phyloP scores from a whole-genome alignment of 1,140 invertebrate species.

The Brachionus koreanus region DNA sequence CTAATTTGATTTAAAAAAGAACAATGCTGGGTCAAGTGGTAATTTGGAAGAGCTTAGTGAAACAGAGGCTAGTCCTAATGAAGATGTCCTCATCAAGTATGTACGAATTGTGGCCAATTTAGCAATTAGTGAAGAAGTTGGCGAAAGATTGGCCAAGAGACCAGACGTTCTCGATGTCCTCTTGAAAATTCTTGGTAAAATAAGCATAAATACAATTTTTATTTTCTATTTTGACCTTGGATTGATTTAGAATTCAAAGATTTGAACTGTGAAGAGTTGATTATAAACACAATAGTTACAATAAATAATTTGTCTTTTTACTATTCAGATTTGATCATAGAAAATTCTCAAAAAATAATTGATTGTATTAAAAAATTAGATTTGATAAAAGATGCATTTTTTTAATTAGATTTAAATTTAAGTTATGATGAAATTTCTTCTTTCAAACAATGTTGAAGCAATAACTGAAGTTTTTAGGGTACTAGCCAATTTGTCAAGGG shows the following conservation, averaged over 20 bases:
- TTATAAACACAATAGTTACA: constrained; percentile 65
- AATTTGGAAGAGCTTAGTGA: neutral
- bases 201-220: constrained; percentile 50
- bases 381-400: neutral
- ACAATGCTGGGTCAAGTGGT: neutral
- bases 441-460: constrained; percentile 62
- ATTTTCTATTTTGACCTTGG: constrained; percentile 52
- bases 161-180: constrained; percentile 56
- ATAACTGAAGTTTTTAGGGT: constrained; percentile 66
- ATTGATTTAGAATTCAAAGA: constrained; percentile 53
- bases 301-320: constrained; percentile 69
- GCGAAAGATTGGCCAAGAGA: constrained; percentile 62
- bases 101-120: constrained; percentile 71
- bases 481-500: constrained; percentile 67
- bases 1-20: neutral
- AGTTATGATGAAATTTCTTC: constrained; percentile 59
- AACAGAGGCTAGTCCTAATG: constrained; percentile 36
- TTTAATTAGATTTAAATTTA: constrained; percentile 45
- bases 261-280: constrained; percentile 65
- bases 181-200: constrained; percentile 60
- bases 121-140: constrained; percentile 68
- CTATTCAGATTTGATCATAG: constrained; percentile 4
- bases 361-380: constrained; percentile 50
- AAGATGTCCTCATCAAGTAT: constrained; percentile 61
- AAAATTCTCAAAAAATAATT: constrained; percentile 51